phyloP scores from a whole-genome alignment of 2,888 invertebrate genomes.

The Heliconius aoede region DNA sequence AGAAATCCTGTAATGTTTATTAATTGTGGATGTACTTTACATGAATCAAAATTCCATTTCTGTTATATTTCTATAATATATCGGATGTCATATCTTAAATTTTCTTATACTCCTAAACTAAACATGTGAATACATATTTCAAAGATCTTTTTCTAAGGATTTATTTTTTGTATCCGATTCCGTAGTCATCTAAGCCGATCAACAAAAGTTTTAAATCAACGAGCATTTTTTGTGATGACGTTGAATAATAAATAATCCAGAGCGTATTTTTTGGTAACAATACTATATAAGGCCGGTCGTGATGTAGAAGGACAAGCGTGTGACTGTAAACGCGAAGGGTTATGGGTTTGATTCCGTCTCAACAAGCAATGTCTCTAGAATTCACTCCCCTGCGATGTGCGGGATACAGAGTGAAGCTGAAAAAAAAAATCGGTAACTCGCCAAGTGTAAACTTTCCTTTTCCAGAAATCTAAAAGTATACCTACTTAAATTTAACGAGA shows the following conservation, averaged over 20 bases:
- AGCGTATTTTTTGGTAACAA: neutral
- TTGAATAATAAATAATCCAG: slow-evolving; percentile 1
- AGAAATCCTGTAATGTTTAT: neutral
- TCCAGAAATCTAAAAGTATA: neutral
- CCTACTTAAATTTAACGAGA: slow-evolving; percentile 4
- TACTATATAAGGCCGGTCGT: neutral
- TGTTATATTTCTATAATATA: neutral
- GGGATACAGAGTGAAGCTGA: no score
- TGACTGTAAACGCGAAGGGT: no score
- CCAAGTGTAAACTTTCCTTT: neutral
- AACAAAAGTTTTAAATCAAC: slow-evolving; percentile 2
- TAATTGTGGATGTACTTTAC: neutral
- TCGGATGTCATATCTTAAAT: neutral
- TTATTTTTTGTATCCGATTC: slow-evolving; percentile 26
- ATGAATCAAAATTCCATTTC: no score
- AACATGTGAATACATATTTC: slow-evolving; percentile 35
- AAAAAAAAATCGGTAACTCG: no score
- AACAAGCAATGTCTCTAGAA: no score
- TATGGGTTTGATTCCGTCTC: no score
- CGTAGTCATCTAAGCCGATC: slow-evolving; percentile 25
- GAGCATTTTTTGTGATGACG: slow-evolving; percentile 12
- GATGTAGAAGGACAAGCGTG: no score
- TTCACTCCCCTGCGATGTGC: no score
- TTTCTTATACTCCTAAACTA: slow-evolving; percentile 18
- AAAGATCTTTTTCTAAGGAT: slow-evolving; percentile 37